Conservation (phyloP, 2,888 invertebrate genomes). For the Aplocera efformata region DNA sequence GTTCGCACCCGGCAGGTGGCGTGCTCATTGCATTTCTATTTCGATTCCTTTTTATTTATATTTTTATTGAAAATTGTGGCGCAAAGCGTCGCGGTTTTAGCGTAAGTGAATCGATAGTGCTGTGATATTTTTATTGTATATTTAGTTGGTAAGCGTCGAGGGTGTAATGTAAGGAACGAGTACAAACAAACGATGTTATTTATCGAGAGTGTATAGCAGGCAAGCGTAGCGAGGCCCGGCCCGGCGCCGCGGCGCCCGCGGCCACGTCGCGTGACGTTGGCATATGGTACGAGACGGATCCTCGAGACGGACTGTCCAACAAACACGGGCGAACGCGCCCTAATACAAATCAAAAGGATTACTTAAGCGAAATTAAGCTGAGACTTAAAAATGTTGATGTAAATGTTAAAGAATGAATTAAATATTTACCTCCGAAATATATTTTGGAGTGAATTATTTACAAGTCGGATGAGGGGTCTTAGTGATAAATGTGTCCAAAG, state of each 20-base stretch:
- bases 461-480: conserved; percentile 72
- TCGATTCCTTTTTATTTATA: conserved; percentile 68
- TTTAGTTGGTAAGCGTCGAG: conserved; percentile 66
- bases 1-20: conserved; percentile 41
- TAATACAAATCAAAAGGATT: conserved; percentile 42
- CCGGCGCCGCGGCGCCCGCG: background rate
- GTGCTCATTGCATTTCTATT: conserved; percentile 61
- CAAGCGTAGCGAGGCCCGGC: conserved; percentile 2
- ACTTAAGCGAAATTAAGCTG: conserved; percentile 48
- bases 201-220: conserved; percentile 35
- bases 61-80: conserved; percentile 49
- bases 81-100: conserved; percentile 71
- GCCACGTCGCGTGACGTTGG: conserved; percentile 28
- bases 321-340: conserved; percentile 31
- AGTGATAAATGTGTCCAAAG: conserved; percentile 78
- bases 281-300: conserved; percentile 34
- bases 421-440: conserved; percentile 73
- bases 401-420: conserved; percentile 55
- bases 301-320: conserved; percentile 22
- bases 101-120: conserved; percentile 79
- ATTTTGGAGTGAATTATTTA: conserved; percentile 79
- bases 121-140: conserved; percentile 80
- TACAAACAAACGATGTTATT: conserved; percentile 69
- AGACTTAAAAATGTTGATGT: conserved; percentile 55
- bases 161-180: conserved; percentile 63